Evolutionary conservation across 1,140 invertebrate species (phyloP), one percentile per base, ranked within the genome.

Genomic region (Apis florea): DNA sequence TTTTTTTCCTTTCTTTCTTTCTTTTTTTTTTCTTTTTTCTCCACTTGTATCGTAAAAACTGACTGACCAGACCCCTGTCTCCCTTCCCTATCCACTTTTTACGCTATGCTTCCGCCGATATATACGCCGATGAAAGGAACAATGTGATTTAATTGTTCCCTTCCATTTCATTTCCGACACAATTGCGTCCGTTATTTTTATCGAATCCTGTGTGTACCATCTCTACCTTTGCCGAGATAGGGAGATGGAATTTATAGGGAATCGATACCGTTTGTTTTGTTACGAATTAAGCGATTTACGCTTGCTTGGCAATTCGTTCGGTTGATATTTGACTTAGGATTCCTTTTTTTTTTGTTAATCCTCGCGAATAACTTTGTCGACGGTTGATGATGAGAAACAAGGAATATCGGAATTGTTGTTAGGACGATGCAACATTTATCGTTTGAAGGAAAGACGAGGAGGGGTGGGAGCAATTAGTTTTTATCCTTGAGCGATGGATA

Each of bases 1-100:
- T 81, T 61, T 61, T 54, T 54, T 11, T 51, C 12, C 9, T 31
- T 31, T 75, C 71, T 63, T 81, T 81, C 75, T 75, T 61, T 13
- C 9, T 75, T 72, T 63, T 13, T 13, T 75, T 72, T 63, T 81
- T 81, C 75, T 81, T 61, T 61, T 54, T 12, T 53, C 31, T 66
- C 79, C 72, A 74, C 79, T 81, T 81, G 63, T 75, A 81, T 81
- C 73, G 72, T 68, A 51, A 81, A 81, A 75, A 81, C 72, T 81
- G 79, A 81, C 72, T 81, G 79, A 75, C 79, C 79, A 58, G 71
- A 19, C 71, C 40, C 8, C 9, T 40, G 47, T 67, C 74, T 53
- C 40, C 8, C 13, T 40, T 54, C 76, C 74, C 61, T 26, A 66
- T 68, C 63, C 40, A 74, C 71, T 68, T 81, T 81, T 59, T 74